phyloP scores from a whole-genome alignment of 2,888 invertebrate species.

The Mythimna loreyi region DNA sequence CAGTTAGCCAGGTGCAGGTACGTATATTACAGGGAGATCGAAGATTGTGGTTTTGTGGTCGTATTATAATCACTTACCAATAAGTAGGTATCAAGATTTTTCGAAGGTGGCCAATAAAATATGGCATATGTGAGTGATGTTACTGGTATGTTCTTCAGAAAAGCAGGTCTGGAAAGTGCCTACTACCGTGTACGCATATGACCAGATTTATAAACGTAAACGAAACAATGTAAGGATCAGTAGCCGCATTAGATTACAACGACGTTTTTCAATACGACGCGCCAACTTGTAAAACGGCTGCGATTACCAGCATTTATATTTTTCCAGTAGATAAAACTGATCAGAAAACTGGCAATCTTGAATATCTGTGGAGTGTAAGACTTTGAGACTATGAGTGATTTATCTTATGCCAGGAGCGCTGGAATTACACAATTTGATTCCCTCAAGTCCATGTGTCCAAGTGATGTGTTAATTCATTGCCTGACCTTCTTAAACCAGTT shows the following conservation, averaged over 20 bases:
- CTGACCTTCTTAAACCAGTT: not conserved
- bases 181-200: no score
- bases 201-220: no score
- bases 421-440: constrained; percentile 11
- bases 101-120: not conserved
- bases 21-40: constrained; percentile 24
- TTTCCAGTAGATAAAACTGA: not conserved
- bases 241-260: no score
- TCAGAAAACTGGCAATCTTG: not conserved
- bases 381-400: not conserved
- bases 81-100: constrained; percentile 1
- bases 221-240: no score
- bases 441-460: constrained; percentile 8
- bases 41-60: constrained; percentile 19
- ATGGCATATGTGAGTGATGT: no score
- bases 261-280: no score
- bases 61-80: not conserved
- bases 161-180: no score
- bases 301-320: no score
- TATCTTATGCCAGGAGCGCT: not conserved
- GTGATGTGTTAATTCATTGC: not conserved
- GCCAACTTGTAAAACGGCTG: no score
- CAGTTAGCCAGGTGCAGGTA: constrained; percentile 49
- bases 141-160: no score
- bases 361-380: not conserved